These are phyloP conservation scores for Sander vitreus DNA, from an alignment of 2,113 vertebrate species.

Conservation along the genomic window DNA sequence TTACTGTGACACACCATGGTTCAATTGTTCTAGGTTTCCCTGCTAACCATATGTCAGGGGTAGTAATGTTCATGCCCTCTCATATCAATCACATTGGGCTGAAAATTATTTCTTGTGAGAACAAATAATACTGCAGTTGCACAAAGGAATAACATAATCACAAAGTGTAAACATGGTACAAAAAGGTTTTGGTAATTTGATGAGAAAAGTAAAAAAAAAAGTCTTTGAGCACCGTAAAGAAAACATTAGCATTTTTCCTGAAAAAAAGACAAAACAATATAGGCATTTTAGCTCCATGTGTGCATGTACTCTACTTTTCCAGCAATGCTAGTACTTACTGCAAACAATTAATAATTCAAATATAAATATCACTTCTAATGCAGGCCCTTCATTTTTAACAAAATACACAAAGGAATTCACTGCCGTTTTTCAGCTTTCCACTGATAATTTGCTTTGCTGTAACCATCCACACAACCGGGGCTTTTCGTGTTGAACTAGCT, in stretches of 20 bases:
- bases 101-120: constrained; percentile 19
- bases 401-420: not conserved
- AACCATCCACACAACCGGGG: constrained; percentile 4
- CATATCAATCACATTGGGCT: constrained; percentile 65
- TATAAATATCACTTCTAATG: not conserved
- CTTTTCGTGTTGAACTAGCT: constrained; percentile 9
- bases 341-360: not conserved
- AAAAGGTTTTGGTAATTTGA: constrained; percentile 6
- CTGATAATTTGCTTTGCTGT: constrained; percentile 1
- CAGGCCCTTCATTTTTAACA: constrained; percentile 1
- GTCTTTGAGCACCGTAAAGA: not conserved
- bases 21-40: constrained; percentile 82
- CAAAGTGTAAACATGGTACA: not conserved
- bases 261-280: not conserved
- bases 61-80: constrained; percentile 63
- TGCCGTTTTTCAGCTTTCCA: not conserved
- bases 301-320: not conserved
- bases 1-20: constrained; percentile 72
- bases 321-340: not conserved
- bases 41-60: constrained; percentile 84
- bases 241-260: not conserved
- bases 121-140: constrained; percentile 22
- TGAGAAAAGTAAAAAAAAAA: not conserved
- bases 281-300: not conserved
- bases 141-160: constrained; percentile 14